Percentiles rank a stretch among this genome's conserved stretches.
These are phyloP conservation scores for Brienomyrus brachyistius DNA, from an alignment of 2,113 vertebrate genomes.

Conservation along the genomic window DNA sequence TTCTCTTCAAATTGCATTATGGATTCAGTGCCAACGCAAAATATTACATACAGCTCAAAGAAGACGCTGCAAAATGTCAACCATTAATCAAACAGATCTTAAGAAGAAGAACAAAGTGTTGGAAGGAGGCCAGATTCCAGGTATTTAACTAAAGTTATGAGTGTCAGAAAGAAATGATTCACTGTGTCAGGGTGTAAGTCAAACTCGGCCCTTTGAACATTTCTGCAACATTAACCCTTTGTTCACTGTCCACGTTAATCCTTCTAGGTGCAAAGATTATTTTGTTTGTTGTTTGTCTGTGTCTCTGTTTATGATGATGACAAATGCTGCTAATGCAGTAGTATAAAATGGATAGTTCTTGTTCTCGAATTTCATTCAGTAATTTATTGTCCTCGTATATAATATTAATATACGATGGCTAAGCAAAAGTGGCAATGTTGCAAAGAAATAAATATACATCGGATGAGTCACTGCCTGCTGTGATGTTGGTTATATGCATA, in stretches of 20 bases:
- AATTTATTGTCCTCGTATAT: background rate
- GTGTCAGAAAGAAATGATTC: constrained; percentile 1
- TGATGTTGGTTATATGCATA: background rate
- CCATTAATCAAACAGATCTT: background rate
- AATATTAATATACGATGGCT: background rate
- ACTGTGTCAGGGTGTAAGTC: background rate
- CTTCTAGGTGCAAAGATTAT: background rate
- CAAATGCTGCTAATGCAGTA: background rate
- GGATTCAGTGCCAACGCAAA: background rate
- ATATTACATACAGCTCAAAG: background rate
- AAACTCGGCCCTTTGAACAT: background rate
- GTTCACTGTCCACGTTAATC: background rate
- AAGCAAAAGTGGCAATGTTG: background rate
- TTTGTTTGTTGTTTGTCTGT: background rate
- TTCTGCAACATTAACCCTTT: background rate
- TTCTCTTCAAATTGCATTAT: background rate
- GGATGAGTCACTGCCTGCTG: background rate
- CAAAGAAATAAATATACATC: background rate
- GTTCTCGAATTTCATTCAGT: background rate
- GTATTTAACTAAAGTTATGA: background rate
- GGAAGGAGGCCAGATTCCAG: background rate
- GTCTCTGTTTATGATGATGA: background rate
- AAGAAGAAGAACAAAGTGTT: constrained; percentile 8
- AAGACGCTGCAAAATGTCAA: background rate
- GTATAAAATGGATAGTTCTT: background rate